Conservation (phyloP, 2,888 invertebrate genomes). For the Eulithis prunata region DNA sequence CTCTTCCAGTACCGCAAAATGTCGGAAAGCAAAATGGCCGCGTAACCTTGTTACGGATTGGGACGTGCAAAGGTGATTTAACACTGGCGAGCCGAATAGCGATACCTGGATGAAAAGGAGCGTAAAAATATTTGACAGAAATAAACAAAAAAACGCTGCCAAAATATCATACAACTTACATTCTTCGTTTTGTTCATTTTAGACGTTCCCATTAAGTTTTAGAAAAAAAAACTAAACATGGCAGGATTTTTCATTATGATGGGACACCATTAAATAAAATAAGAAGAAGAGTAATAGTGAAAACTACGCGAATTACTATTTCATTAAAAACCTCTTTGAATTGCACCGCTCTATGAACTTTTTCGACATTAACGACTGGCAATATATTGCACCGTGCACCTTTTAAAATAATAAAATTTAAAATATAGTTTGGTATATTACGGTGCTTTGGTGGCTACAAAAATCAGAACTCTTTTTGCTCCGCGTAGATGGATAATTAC, state of each 20-base stretch:
- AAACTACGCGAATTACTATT: background rate
- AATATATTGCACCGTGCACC: background rate
- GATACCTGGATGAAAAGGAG: background rate
- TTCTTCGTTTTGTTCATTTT: no score
- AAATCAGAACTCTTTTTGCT: no score
- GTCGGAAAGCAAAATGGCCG: conserved; percentile 38
- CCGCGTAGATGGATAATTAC: no score
- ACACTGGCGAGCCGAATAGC: background rate
- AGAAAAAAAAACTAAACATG: no score
- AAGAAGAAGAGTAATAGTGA: background rate
- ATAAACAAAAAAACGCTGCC: no score
- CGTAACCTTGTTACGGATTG: conserved; percentile 38
- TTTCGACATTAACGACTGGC: background rate
- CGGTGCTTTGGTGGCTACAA: no score
- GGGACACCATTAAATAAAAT: no score
- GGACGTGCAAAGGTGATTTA: conserved; percentile 3
- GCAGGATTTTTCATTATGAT: no score
- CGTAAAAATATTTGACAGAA: no score
- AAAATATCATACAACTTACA: no score
- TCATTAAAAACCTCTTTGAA: background rate
- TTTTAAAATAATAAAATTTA: background rate
- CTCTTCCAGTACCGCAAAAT: conserved; percentile 29
- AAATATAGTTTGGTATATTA: background rate
- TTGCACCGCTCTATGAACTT: background rate
- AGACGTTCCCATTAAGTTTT: no score